A percentile compares a stretch with the other conserved stretches of the same genome.
These are phyloP conservation scores for Theristicus caerulescens DNA, from an alignment of 2,113 vertebrate genomes.

Conservation along the genomic window DNA sequence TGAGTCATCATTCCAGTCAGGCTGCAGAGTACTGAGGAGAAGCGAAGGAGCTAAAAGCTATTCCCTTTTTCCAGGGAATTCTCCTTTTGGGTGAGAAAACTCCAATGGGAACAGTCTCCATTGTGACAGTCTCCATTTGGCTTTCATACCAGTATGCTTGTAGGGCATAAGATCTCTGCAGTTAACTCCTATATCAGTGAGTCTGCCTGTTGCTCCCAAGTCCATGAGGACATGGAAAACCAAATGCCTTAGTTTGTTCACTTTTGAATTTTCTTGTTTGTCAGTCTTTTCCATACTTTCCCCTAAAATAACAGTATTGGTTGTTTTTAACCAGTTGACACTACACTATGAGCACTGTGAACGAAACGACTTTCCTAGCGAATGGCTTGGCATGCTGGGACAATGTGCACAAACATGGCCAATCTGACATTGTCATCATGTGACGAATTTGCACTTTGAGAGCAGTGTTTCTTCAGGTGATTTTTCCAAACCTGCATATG, in stretches of 20 bases:
- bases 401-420: not conserved
- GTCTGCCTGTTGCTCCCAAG: not conserved
- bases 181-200: not conserved
- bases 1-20: not conserved
- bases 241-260: not conserved
- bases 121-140: not conserved
- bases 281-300: not conserved
- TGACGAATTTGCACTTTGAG: not conserved
- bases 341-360: not conserved
- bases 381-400: not conserved
- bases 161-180: not conserved
- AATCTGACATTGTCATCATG: not conserved
- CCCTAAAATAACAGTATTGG: not conserved
- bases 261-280: not conserved
- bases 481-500: not conserved
- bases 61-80: not conserved
- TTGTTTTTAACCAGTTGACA: not conserved
- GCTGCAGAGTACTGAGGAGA: not conserved
- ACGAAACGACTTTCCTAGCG: not conserved
- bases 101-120: not conserved
- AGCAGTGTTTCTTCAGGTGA: not conserved
- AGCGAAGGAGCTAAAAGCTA: not conserved
- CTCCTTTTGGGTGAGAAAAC: not conserved
- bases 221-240: not conserved
- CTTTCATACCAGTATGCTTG: not conserved